These are phyloP conservation scores for Popillia japonica DNA, from an alignment of 1,140 invertebrate species.

Conservation along the genomic window DNA sequence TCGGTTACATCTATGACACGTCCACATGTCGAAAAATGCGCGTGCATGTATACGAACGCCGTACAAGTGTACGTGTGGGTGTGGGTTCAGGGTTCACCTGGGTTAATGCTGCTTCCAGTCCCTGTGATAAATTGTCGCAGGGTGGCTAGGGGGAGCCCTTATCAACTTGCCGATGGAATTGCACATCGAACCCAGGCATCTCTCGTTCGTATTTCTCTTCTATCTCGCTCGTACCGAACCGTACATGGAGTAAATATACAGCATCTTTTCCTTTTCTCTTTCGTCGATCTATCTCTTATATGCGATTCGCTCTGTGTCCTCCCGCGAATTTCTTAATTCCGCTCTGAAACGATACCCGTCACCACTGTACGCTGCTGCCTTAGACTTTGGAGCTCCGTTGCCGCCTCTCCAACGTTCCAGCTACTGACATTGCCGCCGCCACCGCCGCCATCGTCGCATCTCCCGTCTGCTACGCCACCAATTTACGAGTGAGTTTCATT, in stretches of 20 bases:
- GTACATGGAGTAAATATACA: slow-evolving; percentile 42
- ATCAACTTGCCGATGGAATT: slow-evolving; percentile 52
- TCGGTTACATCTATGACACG: neutral
- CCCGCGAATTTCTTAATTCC: slow-evolving; percentile 49
- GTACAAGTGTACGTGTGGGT: slow-evolving; percentile 38
- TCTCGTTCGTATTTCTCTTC: slow-evolving; percentile 16
- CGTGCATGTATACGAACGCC: neutral
- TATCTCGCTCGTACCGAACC: neutral
- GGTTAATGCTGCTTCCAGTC: slow-evolving; percentile 56
- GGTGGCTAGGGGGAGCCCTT: slow-evolving; percentile 48
- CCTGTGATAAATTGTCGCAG: slow-evolving; percentile 60
- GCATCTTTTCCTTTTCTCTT: slow-evolving; percentile 5
- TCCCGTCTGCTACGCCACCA: slow-evolving; percentile 41
- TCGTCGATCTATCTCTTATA: slow-evolving; percentile 23
- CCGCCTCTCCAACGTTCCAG: neutral
- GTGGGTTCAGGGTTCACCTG: slow-evolving; percentile 57
- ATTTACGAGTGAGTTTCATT: slow-evolving; percentile 59
- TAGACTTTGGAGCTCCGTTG: neutral
- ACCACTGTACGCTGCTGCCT: neutral
- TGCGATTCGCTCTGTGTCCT: slow-evolving; percentile 38
- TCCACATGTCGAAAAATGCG: neutral
- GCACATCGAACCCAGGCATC: slow-evolving; percentile 41
- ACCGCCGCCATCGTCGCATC: slow-evolving; percentile 33
- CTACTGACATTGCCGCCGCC: neutral
- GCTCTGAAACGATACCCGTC: slow-evolving; percentile 25